Percentiles rank a stretch among this genome's conserved stretches.
Evolutionary conservation across 2,797 vertebrate genomes (phyloP).

Genomic region (Typhlichthys eigenmanni): DNA sequence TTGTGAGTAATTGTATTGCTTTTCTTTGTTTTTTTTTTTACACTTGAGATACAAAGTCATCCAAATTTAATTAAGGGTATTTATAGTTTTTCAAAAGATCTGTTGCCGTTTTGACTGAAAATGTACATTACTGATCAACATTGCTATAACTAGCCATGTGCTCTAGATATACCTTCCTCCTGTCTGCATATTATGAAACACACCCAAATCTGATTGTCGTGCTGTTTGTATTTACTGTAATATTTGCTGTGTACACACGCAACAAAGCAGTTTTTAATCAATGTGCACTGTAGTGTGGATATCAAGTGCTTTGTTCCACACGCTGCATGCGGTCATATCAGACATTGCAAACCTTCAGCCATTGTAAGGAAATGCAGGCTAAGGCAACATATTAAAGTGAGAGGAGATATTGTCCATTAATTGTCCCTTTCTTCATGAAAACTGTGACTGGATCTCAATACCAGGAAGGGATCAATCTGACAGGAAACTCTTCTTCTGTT

Average conservation of each 20-base stretch:
- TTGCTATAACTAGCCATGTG: conserved; percentile 5
- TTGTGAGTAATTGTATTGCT: conserved; percentile 16
- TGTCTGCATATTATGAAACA: conserved; percentile 18
- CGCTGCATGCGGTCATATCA: conserved; percentile 52
- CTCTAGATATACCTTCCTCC: conserved; percentile 15
- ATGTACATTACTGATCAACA: conserved; percentile 18
- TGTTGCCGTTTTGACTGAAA: conserved; percentile 29
- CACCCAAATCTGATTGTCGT: conserved; percentile 40
- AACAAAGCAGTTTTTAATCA: conserved; percentile 48
- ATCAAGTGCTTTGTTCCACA: conserved; percentile 44
- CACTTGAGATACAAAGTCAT: no score
- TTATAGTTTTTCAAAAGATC: conserved; percentile 4
- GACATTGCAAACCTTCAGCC: conserved; percentile 25
- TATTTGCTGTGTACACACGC: conserved; percentile 43
- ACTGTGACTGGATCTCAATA: conserved; percentile 4
- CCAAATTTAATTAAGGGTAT: neutral
- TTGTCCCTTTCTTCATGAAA: conserved; percentile 22
- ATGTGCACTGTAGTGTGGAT: conserved; percentile 52
- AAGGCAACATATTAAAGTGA: conserved; percentile 7
- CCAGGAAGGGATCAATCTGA: conserved; percentile 10
- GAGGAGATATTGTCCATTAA: conserved; percentile 22
- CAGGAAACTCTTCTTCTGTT: conserved; percentile 34
- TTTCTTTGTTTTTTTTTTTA: neutral
- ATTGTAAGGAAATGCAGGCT: conserved; percentile 9
- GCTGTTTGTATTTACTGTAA: conserved; percentile 53